Conservation (phyloP, 2,888 invertebrate genomes). For the Linnaemya vulpina region DNA sequence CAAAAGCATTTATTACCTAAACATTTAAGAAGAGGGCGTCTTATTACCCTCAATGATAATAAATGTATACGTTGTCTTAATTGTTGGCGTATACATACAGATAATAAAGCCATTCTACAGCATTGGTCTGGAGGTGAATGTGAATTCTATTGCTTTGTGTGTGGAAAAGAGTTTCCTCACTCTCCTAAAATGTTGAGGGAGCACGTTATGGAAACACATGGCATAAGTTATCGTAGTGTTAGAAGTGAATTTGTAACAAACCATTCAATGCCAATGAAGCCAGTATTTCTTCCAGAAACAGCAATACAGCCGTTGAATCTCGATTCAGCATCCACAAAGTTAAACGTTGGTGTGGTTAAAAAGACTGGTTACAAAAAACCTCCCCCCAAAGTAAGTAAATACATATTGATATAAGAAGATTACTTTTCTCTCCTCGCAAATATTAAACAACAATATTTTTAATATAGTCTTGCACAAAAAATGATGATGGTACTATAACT, state of each 20-base stretch:
- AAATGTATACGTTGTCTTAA: constrained; percentile 78
- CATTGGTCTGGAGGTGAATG: constrained; percentile 78
- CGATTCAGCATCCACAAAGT: not conserved
- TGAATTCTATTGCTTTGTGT: constrained; percentile 78
- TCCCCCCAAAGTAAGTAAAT: constrained; percentile 53
- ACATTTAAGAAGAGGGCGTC: constrained; percentile 75
- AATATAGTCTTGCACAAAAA: constrained; percentile 61
- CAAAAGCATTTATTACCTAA: constrained; percentile 74
- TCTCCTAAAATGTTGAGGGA: constrained; percentile 76
- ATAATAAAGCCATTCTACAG: constrained; percentile 76
- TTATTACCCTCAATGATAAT: constrained; percentile 74
- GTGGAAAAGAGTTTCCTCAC: constrained; percentile 76
- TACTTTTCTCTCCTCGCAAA: not conserved
- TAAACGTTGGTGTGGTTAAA: constrained; percentile 14
- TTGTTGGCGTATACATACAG: constrained; percentile 77
- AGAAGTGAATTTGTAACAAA: constrained; percentile 40
- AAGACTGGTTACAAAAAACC: constrained; percentile 31
- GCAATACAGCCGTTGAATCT: constrained; percentile 4
- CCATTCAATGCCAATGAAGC: not conserved
- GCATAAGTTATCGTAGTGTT: constrained; percentile 75
- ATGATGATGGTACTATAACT: constrained; percentile 71
- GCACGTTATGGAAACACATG: constrained; percentile 76
- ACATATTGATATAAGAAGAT: not conserved
- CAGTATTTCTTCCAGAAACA: not conserved
- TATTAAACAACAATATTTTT: constrained; percentile 2